Conservation (phyloP, 2,113 vertebrate genomes). For the Collichthys lucidus region DNA sequence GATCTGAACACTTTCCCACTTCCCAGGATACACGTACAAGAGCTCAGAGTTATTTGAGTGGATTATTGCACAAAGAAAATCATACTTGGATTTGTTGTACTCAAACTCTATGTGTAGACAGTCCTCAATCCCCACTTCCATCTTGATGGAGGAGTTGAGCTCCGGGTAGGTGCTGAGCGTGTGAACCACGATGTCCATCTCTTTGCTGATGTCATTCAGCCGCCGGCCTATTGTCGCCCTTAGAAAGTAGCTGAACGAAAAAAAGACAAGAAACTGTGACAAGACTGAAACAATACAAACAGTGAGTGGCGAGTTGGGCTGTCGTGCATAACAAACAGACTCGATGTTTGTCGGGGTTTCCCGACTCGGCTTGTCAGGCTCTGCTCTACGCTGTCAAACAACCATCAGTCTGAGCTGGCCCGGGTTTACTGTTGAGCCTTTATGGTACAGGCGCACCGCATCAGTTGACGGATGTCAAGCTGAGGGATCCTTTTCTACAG, state of each 20-base stretch:
- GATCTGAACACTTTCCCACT: not conserved
- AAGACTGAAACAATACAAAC: not conserved
- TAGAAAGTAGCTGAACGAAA: constrained; percentile 90
- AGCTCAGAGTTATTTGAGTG: not conserved
- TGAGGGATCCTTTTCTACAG: no score
- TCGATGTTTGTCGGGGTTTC: not conserved
- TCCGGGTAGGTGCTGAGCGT: constrained; percentile 94
- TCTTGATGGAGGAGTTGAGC: constrained; percentile 97
- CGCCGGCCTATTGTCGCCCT: constrained; percentile 92
- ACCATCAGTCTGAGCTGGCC: not conserved
- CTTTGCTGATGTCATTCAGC: constrained; percentile 92
- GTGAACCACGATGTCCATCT: constrained; percentile 96
- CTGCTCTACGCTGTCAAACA: not conserved
- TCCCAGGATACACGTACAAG: not conserved
- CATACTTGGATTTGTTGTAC: constrained; percentile 98
- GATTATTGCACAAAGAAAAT: not conserved
- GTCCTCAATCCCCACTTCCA: constrained; percentile 98
- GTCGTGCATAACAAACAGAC: not conserved
- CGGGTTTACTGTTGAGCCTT: not conserved
- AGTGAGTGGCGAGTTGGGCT: not conserved
- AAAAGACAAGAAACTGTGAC: not conserved
- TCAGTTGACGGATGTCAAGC: no score
- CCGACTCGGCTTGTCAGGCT: not conserved
- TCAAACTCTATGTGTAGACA: constrained; percentile 98
- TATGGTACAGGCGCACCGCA: no score